Base-by-base conservation (phyloP, 2,797 vertebrate species). In the Iguana delicatissima region DNA sequence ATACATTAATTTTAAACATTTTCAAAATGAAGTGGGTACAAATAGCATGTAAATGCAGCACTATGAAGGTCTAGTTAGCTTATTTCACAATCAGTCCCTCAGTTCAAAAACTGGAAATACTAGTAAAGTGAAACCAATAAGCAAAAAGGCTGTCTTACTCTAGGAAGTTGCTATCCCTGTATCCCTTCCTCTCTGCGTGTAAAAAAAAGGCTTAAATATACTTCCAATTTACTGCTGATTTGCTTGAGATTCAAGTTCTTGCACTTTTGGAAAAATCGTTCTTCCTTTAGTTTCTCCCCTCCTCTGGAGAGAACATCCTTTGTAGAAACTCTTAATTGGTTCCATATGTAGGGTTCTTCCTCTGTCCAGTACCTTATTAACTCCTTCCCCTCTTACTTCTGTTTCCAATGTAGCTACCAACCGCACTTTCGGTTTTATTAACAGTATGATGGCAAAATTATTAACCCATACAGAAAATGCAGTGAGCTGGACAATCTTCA, bases 191-290 rank as follows among this genome's bases (percentile, higher is more conserved):
- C 92, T 91, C 9, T 22, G 76, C 62, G 74, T 29, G 50, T 42
- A 59, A 86, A 72, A 87, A 95, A 92, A 94, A 32, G 62, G 18
- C 46, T 82, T 84, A 42, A 86, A 74, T 35, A 76, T 76, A 89
- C 46, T 18, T 73, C 38, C 20, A n/a, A 73, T 82, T 81, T 26
- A 87, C 55, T 87, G 2, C n/a, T 86, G 89, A 38, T 69, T 69
- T 92, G 85, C 80, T 89, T 93, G 32, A 85, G 35, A 57, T 87
- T 91, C 87, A 69, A 67, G 26, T 42, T 86, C 18, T 55, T 82
- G n/a, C 20, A 64, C 87, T 76, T 85, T 83, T 42, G 76, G 0
- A 0, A 0, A 1, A 89, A 83, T 1, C 18, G 74, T 76, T 89
- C 64, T 89, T 88, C n/a, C 38, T 85, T 89, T 83, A 86, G 77